A percentile compares a stretch with the other conserved stretches of the same genome.
Conservation (phyloP, 1,140 invertebrate species). For the Panagrolaimus sp. region DNA sequence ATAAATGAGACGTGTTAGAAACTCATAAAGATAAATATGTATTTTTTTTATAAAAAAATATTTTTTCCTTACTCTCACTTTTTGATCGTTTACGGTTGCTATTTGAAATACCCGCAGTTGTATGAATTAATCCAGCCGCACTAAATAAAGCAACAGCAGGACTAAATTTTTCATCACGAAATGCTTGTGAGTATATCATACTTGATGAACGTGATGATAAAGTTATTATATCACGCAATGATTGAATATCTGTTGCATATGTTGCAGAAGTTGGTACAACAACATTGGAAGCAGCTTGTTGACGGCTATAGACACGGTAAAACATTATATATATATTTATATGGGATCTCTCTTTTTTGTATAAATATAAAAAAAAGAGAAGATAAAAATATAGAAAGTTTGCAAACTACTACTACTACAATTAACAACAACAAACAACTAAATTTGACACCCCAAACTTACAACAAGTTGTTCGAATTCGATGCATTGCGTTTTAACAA, state of each 20-base stretch:
- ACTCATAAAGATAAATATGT: neutral
- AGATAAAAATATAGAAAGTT: too few species aligned
- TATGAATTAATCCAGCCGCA: conserved; percentile 44
- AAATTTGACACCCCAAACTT: too few species aligned
- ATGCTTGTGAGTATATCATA: conserved; percentile 46
- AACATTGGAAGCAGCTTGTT: neutral
- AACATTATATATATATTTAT: neutral
- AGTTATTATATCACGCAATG: neutral
- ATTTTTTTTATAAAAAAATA: conserved; percentile 13
- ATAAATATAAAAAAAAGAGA: too few species aligned
- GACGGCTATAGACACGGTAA: conserved; percentile 8
- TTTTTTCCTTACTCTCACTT: neutral
- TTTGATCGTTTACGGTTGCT: conserved; percentile 16
- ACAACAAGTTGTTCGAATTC: too few species aligned
- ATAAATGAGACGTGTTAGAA: conserved; percentile 1
- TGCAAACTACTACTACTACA: too few species aligned
- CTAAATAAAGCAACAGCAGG: conserved; percentile 48
- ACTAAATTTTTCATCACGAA: conserved; percentile 44
- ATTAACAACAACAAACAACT: too few species aligned
- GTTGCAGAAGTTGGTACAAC: neutral
- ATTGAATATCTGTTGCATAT: neutral
- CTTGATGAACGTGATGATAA: conserved; percentile 16
- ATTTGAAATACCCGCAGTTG: conserved; percentile 41
- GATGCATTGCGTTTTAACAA: too few species aligned
- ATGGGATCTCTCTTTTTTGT: too few species aligned